Base-by-base conservation (phyloP, 2,113 vertebrate species). In the Salminus brasiliensis region DNA sequence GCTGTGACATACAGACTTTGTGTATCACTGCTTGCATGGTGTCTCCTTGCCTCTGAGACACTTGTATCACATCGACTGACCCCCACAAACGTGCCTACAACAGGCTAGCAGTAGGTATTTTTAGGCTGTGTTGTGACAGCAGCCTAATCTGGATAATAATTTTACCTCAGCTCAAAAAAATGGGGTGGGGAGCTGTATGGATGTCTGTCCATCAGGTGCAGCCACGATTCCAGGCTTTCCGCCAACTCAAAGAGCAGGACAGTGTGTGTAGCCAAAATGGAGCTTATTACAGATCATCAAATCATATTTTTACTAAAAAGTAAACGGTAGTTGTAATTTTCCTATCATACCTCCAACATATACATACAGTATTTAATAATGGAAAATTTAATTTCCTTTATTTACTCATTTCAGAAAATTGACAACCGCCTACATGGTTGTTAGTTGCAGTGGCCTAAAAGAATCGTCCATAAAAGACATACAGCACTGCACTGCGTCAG, bases 171-270 rank as follows among this genome's bases (percentile, higher is more conserved):
- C n/a, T n/a, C n/a, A n/a, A n/a, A n/a, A n/a, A n/a, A n/a, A n/a
- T n/a, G n/a, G n/a, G n/a, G n/a, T n/a, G n/a, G n/a, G n/a, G n/a
- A n/a, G n/a, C n/a, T n/a, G n/a, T n/a, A n/a, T n/a, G n/a, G n/a
- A n/a, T n/a, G n/a, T n/a, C n/a, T n/a, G n/a, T 63, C 29, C 57
- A 72, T 39, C 77, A 72, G 77, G 45, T 52, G n/a, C n/a, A 53
- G 43, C 16, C 9, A 49, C n/a, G 41, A 65, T 79, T 72, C 65
- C 12, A 10, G 43, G 57, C 57, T 41, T 49, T 59, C 68, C n/a
- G 57, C 57, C 45, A 72, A 73, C 73, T 73, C n/a, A 47, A 66
- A 79, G 59, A 53, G 11, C 21, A 29, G 25, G 45, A 53, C 8
- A 52, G 59, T 41, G 32, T 18, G 18, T 39, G 32, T 1, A 10